These are phyloP conservation scores for Paratrypauchen microcephalus DNA, from an alignment of 2,797 vertebrate genomes.

Conservation along the genomic window DNA sequence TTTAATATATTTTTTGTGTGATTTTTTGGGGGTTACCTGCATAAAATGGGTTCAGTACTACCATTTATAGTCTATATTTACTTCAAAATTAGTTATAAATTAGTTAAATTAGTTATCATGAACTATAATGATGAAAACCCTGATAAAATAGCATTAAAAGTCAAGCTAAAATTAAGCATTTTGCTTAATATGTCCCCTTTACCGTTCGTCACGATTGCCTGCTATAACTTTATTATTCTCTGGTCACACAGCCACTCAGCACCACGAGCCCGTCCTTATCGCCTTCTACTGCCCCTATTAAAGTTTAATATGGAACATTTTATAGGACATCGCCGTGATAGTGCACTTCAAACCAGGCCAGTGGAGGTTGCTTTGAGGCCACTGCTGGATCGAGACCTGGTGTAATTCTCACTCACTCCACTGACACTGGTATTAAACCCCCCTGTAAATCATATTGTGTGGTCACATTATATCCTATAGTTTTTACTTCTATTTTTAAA, in stretches of 20 bases:
- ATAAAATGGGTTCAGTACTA: no score
- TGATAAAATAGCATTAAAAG: no score
- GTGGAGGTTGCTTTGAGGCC: constrained; percentile 33
- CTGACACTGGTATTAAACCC: background rate
- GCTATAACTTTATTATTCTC: background rate
- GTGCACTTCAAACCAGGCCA: constrained; percentile 70
- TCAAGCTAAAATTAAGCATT: no score
- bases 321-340: constrained; percentile 48
- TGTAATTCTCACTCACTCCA: constrained; percentile 36
- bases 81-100: no score
- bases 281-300: constrained; percentile 14
- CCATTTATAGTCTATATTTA: no score
- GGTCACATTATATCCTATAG: constrained; percentile 28
- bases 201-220: background rate
- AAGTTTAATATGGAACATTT: constrained; percentile 48
- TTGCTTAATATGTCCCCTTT: background rate
- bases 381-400: constrained; percentile 7
- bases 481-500: constrained; percentile 29
- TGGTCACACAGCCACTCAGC: constrained; percentile 8
- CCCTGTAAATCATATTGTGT: constrained; percentile 56
- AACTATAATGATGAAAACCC: no score
- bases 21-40: no score
- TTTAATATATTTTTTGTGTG: no score
- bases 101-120: no score
- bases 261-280: constrained; percentile 20